A percentile compares a stretch with the other conserved stretches of the same genome.
phyloP scores from a whole-genome alignment of 2,888 invertebrate species.

The Caenorhabditis imperialis region DNA sequence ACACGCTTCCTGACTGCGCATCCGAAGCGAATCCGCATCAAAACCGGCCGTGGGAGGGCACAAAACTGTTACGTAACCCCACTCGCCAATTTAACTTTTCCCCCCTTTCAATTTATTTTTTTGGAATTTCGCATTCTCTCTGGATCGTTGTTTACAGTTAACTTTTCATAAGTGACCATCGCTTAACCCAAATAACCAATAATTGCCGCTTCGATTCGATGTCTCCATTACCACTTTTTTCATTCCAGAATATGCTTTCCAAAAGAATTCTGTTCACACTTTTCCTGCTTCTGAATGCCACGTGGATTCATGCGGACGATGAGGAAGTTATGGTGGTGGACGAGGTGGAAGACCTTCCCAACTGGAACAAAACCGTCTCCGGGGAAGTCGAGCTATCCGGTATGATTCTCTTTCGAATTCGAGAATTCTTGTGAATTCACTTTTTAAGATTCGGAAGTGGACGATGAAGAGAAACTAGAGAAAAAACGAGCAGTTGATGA shows the following conservation, averaged over 20 bases:
- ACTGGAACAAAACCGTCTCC: conserved; percentile 17
- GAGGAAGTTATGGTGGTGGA: conserved; percentile 20
- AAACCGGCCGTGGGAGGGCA: conserved; percentile 38
- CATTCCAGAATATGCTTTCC: conserved; percentile 18
- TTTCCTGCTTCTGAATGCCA: conserved; percentile 10
- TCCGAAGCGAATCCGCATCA: conserved; percentile 24
- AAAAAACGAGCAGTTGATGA: conserved; percentile 46
- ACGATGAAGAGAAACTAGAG: conserved; percentile 14
- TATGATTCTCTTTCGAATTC: too few species aligned
- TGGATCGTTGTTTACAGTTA: neutral
- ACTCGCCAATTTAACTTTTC: neutral
- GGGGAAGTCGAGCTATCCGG: conserved; percentile 41
- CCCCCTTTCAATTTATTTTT: conserved; percentile 5
- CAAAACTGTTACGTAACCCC: conserved; percentile 51
- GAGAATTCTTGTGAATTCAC: too few species aligned
- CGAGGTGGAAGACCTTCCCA: conserved; percentile 7
- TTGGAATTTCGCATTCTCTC: too few species aligned
- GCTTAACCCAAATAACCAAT: conserved; percentile 21
- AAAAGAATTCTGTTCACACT: too few species aligned
- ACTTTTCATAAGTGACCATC: neutral
- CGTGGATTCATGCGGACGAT: conserved; percentile 35
- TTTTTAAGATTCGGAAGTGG: conserved; percentile 23
- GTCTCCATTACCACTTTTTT: neutral
- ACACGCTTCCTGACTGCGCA: conserved; percentile 44
- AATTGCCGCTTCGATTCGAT: neutral